These are phyloP conservation scores for Epizoanthus fatuus DNA, from an alignment of 92 coral and sea anemone species.

Conservation along the genomic window DNA sequence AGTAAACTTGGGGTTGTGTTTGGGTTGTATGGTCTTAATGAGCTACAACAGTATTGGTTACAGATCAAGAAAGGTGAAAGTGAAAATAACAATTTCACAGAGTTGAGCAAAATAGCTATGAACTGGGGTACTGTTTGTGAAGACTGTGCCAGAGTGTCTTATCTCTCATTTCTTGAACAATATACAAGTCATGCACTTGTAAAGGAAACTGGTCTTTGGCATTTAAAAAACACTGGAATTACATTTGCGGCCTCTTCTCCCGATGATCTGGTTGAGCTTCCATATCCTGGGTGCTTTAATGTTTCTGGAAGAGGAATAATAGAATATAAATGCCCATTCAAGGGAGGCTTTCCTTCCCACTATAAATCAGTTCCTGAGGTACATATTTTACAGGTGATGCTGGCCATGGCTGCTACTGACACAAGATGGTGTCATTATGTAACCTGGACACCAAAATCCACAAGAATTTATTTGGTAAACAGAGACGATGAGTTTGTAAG, in stretches of 20 bases:
- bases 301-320: neutral
- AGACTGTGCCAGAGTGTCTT: neutral
- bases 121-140: neutral
- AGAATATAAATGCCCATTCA: constrained; percentile 1
- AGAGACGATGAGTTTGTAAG: too few relatives aligned
- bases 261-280: neutral
- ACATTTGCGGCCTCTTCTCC: neutral
- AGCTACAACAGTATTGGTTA: neutral
- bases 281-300: neutral
- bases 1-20: constrained; percentile 13
- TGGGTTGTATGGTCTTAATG: constrained; percentile 13
- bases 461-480: too few relatives aligned
- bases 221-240: neutral
- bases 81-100: neutral
- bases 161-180: neutral
- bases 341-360: constrained; percentile 45
- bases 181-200: neutral
- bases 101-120: neutral
- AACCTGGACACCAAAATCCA: too few relatives aligned
- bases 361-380: constrained; percentile 23
- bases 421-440: too few relatives aligned
- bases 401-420: neutral
- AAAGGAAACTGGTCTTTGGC: neutral
- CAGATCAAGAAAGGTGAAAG: neutral
- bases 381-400: neutral